Evolutionary conservation across 2,797 vertebrate species (phyloP).

Genomic region (Sebastes matsubarae): DNA sequence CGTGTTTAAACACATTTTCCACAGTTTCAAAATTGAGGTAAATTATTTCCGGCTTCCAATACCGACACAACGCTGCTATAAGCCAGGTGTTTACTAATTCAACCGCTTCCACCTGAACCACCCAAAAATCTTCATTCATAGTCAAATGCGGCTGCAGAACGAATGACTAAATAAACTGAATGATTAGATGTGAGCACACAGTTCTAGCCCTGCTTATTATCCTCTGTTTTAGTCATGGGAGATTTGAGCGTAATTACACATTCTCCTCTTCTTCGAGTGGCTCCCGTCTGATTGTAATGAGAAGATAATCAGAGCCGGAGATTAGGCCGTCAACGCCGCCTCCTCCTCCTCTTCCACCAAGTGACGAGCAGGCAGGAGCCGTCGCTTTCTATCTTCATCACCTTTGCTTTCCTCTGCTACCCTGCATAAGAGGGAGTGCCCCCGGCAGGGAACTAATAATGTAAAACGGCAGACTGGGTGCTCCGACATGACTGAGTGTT

Average conservation of each 20-base stretch:
- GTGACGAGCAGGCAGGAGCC: constrained; percentile 51
- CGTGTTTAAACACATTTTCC: neutral
- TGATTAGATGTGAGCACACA: constrained; percentile 50
- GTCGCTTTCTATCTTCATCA: constrained; percentile 58
- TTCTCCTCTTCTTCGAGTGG: constrained; percentile 69
- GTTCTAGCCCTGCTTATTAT: constrained; percentile 60
- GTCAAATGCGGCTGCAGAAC: constrained; percentile 20
- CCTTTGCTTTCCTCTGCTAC: constrained; percentile 35
- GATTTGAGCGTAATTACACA: constrained; percentile 75
- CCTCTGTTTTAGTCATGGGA: constrained; percentile 73
- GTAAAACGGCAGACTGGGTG: constrained; percentile 52
- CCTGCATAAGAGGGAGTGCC: constrained; percentile 29
- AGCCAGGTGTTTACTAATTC: constrained; percentile 30
- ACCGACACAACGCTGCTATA: neutral
- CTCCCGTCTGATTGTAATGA: constrained; percentile 80
- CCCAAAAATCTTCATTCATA: constrained; percentile 8
- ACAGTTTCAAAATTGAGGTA: neutral
- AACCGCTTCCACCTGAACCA: constrained; percentile 13
- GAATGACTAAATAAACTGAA: constrained; percentile 57
- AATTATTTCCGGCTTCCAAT: neutral
- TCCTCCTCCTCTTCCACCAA: constrained; percentile 22
- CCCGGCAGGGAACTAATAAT: constrained; percentile 72
- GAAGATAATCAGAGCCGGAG: constrained; percentile 82
- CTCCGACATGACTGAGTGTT: constrained; percentile 55
- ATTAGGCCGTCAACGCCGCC: constrained; percentile 77